Percentiles rank a stretch among this genome's conserved stretches.
Evolutionary conservation across 1,140 invertebrate species (phyloP).

Genomic region (Fopius arisanus): DNA sequence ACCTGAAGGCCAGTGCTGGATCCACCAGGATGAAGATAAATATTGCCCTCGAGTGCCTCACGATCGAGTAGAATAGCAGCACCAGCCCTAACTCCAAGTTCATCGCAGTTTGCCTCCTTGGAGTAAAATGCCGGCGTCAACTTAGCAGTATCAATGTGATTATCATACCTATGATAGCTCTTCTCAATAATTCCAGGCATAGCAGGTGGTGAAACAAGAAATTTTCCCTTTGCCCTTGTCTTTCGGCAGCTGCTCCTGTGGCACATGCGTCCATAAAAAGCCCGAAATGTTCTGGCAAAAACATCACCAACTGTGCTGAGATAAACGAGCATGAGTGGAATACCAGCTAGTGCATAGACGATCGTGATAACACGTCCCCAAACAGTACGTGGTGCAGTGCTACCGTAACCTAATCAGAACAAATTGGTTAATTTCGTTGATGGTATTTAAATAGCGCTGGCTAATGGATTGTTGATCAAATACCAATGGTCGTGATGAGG

Average conservation of each 20-base stretch:
- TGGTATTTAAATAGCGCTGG: neutral
- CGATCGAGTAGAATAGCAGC: slow-evolving; percentile 56
- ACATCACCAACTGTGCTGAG: slow-evolving; percentile 85
- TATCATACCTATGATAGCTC: slow-evolving; percentile 54
- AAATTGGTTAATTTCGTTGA: neutral
- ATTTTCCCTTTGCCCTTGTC: slow-evolving; percentile 9
- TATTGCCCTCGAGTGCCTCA: slow-evolving; percentile 49
- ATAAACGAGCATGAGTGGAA: slow-evolving; percentile 89
- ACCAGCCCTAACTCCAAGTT: slow-evolving; percentile 50
- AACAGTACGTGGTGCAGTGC: slow-evolving; percentile 87
- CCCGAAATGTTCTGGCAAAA: slow-evolving; percentile 69
- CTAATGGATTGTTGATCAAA: neutral
- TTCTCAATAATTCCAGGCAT: slow-evolving; percentile 33
- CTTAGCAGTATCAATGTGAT: slow-evolving; percentile 55
- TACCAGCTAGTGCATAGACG: slow-evolving; percentile 87
- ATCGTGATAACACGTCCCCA: slow-evolving; percentile 87
- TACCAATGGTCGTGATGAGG: slow-evolving; percentile 95
- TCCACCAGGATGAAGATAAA: slow-evolving; percentile 53
- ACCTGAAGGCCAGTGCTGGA: slow-evolving; percentile 56
- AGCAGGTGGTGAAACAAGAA: slow-evolving; percentile 23
- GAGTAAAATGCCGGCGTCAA: slow-evolving; percentile 33
- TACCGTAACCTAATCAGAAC: slow-evolving; percentile 85
- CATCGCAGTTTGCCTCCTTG: slow-evolving; percentile 51
- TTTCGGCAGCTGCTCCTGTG: slow-evolving; percentile 40
- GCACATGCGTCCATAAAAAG: slow-evolving; percentile 66